phyloP scores from a whole-genome alignment of 2,797 vertebrate genomes.

The Phrynocephalus vlangalii region DNA sequence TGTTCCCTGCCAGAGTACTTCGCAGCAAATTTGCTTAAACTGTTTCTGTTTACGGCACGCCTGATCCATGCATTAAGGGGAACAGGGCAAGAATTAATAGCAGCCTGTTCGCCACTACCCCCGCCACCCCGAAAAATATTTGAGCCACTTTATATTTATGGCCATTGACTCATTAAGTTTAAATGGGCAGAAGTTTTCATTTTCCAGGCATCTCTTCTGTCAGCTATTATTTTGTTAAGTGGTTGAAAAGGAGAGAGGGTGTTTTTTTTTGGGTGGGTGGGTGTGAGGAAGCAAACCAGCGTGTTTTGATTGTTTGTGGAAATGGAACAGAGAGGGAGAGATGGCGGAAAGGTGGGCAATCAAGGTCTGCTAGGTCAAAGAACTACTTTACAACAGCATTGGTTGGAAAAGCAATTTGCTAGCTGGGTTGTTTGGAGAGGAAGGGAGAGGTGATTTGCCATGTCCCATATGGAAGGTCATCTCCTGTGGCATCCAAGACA shows the following conservation, averaged over 20 bases:
- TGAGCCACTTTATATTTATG: slow-evolving; percentile 63
- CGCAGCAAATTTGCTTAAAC: slow-evolving; percentile 71
- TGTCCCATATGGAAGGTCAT: background rate
- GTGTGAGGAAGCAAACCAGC: background rate
- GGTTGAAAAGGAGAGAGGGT: background rate
- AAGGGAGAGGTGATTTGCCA: background rate
- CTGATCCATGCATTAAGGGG: slow-evolving; percentile 70
- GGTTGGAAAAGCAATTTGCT: background rate
- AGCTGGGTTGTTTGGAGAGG: background rate
- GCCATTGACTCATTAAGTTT: slow-evolving; percentile 67
- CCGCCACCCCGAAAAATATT: slow-evolving; percentile 62
- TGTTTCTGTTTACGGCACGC: slow-evolving; percentile 70
- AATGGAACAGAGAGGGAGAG: background rate
- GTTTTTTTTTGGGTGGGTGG: background rate
- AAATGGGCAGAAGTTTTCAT: slow-evolving; percentile 62
- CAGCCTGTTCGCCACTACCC: slow-evolving; percentile 49
- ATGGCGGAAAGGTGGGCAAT: slow-evolving; percentile 1
- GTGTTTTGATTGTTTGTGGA: slow-evolving; percentile 20
- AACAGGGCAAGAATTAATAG: slow-evolving; percentile 73
- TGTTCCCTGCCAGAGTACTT: slow-evolving; percentile 68
- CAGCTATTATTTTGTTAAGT: slow-evolving; percentile 22
- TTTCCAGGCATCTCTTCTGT: slow-evolving; percentile 46
- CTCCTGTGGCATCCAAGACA: no score
- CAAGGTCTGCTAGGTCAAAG: background rate
- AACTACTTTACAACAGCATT: background rate